These are phyloP conservation scores for Hetaerina americana DNA, from an alignment of 1,140 invertebrate genomes.

Conservation along the genomic window DNA sequence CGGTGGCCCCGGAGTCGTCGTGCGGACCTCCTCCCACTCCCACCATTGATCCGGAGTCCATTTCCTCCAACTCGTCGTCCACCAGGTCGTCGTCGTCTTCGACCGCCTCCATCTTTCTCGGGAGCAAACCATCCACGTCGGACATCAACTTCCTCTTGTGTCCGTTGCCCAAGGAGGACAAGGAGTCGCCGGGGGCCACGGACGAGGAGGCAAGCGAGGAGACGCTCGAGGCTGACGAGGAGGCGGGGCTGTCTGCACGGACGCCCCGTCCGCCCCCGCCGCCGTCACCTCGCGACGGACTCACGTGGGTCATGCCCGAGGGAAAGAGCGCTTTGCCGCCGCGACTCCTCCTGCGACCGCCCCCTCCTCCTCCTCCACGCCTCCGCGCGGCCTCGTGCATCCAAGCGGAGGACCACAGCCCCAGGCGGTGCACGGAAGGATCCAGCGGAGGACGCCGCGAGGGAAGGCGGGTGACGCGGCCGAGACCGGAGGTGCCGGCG, in stretches of 20 bases:
- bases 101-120: not conserved
- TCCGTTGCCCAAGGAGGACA: no score
- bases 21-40: not conserved
- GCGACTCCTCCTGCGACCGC: not conserved
- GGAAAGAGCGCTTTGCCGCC: not conserved
- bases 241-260: not conserved
- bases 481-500: not conserved
- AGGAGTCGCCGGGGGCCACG: not conserved
- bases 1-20: not conserved
- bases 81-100: not conserved
- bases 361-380: not conserved
- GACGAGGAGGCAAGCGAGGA: not conserved
- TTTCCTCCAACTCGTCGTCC: not conserved
- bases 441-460: not conserved
- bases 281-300: not conserved
- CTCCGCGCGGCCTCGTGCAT: not conserved
- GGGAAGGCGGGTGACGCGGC: no score
- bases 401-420: not conserved
- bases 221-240: not conserved
- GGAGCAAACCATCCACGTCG: not conserved
- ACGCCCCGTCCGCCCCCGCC: not conserved
- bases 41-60: not conserved
- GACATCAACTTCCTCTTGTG: not conserved
- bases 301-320: not conserved
- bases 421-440: not conserved